phyloP scores from a whole-genome alignment of 2,113 vertebrate genomes.

The Oryzias celebensis region DNA sequence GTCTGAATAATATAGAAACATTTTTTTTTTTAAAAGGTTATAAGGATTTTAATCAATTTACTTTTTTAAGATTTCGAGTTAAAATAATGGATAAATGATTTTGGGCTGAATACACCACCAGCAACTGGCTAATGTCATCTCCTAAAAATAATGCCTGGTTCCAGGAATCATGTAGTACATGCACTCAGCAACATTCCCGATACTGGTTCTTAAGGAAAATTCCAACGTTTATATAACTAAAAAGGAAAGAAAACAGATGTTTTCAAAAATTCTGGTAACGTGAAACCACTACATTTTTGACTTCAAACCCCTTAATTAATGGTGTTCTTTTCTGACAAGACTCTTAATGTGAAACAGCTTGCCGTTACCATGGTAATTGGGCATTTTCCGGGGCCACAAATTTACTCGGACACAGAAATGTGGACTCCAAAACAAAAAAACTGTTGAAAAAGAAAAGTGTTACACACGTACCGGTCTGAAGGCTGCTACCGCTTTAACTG shows the following conservation, averaged over 20 bases:
- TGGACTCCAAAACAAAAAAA: not conserved
- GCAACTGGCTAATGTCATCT: too few species aligned
- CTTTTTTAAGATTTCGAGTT: too few species aligned
- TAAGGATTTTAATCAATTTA: too few species aligned
- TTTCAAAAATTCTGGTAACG: slow-evolving; percentile 1
- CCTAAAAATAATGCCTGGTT: too few species aligned
- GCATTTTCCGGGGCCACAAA: not conserved
- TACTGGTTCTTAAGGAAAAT: not conserved
- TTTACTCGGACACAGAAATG: not conserved
- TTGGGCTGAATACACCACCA: too few species aligned
- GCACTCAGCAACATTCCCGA: not conserved
- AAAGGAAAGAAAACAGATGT: slow-evolving; percentile 28
- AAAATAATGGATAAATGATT: too few species aligned
- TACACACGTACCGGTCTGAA: slow-evolving; percentile 56
- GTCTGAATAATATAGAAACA: too few species aligned
- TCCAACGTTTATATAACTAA: not conserved
- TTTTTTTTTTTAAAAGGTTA: too few species aligned
- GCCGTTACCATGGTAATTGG: not conserved
- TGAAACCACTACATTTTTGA: slow-evolving; percentile 3
- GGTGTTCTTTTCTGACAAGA: not conserved
- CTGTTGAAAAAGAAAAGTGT: not conserved
- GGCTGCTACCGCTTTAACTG: slow-evolving; percentile 18
- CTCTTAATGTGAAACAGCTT: not conserved
- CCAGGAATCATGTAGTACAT: not conserved
- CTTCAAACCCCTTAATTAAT: not conserved